A percentile compares a stretch with the other conserved stretches of the same genome.
phyloP scores from a whole-genome alignment of 2,888 invertebrate species.

The Lasioglossum leucozonium region DNA sequence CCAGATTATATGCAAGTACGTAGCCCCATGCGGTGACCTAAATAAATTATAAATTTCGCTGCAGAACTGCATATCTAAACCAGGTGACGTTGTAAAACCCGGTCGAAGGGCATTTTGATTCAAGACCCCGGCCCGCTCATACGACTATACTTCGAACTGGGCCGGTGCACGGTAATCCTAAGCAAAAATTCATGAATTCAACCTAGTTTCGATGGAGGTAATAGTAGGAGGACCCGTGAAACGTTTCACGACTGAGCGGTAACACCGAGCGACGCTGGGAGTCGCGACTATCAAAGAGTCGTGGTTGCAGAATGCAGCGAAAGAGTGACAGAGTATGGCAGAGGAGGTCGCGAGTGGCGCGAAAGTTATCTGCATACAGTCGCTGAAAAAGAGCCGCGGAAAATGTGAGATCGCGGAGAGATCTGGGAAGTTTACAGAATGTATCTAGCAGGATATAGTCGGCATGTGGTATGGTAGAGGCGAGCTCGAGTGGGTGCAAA shows the following conservation, averaged over 20 bases:
- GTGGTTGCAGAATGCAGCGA: neutral
- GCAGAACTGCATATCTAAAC: neutral
- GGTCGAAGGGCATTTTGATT: neutral
- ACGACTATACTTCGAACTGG: neutral
- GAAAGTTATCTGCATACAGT: neutral
- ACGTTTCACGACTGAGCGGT: neutral
- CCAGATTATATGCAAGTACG: neutral
- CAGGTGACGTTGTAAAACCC: neutral
- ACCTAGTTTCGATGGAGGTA: neutral
- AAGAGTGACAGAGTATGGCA: neutral
- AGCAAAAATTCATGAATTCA: constrained; percentile 2
- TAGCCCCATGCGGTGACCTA: neutral
- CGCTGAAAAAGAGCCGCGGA: neutral
- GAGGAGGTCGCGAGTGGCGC: neutral
- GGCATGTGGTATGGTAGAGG: neutral
- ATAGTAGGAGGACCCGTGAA: neutral
- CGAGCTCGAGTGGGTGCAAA: neutral
- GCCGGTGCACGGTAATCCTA: neutral
- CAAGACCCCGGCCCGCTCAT: neutral
- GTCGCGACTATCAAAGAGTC: neutral
- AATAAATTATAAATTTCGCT: neutral
- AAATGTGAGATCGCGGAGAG: neutral
- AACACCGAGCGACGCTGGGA: neutral
- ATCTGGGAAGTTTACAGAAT: constrained; percentile 5
- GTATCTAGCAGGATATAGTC: neutral